A percentile compares a stretch with the other conserved stretches of the same genome.
Evolutionary conservation across 2,113 vertebrate genomes (phyloP).

Genomic region (Diphyllodes magnificus): DNA sequence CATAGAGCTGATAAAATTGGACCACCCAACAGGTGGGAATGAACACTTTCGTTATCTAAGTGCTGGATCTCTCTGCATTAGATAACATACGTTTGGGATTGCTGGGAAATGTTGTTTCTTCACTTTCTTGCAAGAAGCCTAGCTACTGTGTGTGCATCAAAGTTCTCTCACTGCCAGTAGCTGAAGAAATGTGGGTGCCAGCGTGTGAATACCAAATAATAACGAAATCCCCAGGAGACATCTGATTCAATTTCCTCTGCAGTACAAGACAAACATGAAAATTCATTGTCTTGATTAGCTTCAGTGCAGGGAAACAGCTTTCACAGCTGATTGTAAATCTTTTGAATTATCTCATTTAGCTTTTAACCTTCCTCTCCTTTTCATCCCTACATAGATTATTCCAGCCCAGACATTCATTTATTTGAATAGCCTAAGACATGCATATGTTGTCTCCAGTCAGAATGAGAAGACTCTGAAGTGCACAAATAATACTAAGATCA

Average conservation of each 20-base stretch:
- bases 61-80: background rate
- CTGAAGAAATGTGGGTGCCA: conserved; percentile 44
- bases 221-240: conserved; percentile 27
- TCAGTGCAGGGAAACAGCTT: conserved; percentile 35
- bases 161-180: conserved; percentile 7
- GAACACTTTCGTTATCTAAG: background rate
- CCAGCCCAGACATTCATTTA: background rate
- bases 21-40: background rate
- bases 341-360: conserved; percentile 44
- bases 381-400: background rate
- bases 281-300: conserved; percentile 60
- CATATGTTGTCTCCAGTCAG: background rate
- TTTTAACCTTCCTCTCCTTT: conserved; percentile 53
- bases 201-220: conserved; percentile 37
- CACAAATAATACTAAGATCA: background rate
- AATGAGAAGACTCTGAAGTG: background rate
- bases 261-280: conserved; percentile 50
- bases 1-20: background rate
- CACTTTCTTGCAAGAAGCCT: background rate
- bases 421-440: background rate
- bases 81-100: background rate
- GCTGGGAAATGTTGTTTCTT: background rate
- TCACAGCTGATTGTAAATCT: conserved; percentile 48
- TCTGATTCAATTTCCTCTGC: conserved; percentile 42
- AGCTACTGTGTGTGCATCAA: background rate